These are phyloP conservation scores for Sarcophilus harrisii DNA, from an alignment of 2,797 vertebrate species.

Conservation along the genomic window DNA sequence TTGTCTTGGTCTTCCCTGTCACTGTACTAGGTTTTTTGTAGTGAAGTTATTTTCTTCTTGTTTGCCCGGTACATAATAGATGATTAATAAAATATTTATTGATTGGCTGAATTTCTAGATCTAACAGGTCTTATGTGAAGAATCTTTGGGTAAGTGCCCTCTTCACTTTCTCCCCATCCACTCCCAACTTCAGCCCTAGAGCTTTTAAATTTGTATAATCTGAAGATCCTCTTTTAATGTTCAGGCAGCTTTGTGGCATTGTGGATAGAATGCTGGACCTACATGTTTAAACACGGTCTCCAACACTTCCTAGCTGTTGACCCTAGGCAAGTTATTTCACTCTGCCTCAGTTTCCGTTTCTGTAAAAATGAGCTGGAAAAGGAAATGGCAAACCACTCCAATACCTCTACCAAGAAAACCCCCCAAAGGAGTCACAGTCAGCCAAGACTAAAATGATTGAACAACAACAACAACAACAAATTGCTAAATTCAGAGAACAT, in stretches of 20 bases:
- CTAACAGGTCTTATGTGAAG: not conserved
- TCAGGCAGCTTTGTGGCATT: not conserved
- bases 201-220: not conserved
- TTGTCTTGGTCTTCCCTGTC: too few relatives aligned
- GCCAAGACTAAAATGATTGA: not conserved
- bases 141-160: not conserved
- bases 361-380: not conserved
- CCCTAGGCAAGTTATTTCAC: not conserved
- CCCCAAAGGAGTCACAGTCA: not conserved
- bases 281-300: not conserved
- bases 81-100: not conserved
- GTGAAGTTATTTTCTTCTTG: too few relatives aligned
- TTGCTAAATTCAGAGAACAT: not conserved
- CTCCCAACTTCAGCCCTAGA: not conserved
- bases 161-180: not conserved
- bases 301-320: not conserved
- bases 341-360: not conserved
- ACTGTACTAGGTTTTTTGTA: too few relatives aligned
- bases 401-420: not conserved
- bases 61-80: not conserved
- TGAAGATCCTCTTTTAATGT: not conserved
- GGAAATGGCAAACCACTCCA: not conserved
- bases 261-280: rapidly evolving
- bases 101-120: not conserved
- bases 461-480: not conserved